Evolutionary conservation across 2,888 invertebrate species (phyloP), one percentile per base, ranked within the genome.

Genomic region (Tetranychus piercei): DNA sequence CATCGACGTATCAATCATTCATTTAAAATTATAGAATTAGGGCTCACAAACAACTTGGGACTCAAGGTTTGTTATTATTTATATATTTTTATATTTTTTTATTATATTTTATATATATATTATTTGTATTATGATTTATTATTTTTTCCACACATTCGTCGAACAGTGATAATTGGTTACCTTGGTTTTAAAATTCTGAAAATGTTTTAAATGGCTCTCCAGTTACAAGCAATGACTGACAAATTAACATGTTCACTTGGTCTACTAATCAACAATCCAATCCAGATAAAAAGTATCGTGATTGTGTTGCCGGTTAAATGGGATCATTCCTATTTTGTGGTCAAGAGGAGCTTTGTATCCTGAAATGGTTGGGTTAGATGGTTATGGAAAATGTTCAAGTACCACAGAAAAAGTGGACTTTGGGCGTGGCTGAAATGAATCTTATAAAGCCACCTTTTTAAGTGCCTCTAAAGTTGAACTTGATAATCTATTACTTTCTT

Each of bases 121-220:
- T n/a, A n/a, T n/a, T n/a, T n/a, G n/a, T n/a, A n/a, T n/a, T n/a
- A n/a, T n/a, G n/a, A n/a, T n/a, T n/a, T n/a, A n/a, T n/a, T n/a
- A n/a, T n/a, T n/a, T n/a, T n/a, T n/a, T n/a, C 96, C 0, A 91
- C 93, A 4, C 99, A 99, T 84, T 99, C 99, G 84, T 97, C 99
- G 80, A 99, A 99, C 0, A 94, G 95, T 81, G 97, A 99, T 82
- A 97, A 97, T 83, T 99, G 99, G 99, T 83, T 99, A 34, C 99
- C 99, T 0, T 93, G 96, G 80, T 99, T 93, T 82, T 87, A 81
- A 45, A 67, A 93, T 8, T 93, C 93, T 0, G 77, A 87, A 87
- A 23, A 64, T 22, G 64, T 55, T 18, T 15, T 64, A 18, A 73
- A 73, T 65, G 55, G 15, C 5, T n/a, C 4, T 15, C 11, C 20